phyloP scores from a whole-genome alignment of 2,113 vertebrate genomes.

The Anoura caudifer region DNA sequence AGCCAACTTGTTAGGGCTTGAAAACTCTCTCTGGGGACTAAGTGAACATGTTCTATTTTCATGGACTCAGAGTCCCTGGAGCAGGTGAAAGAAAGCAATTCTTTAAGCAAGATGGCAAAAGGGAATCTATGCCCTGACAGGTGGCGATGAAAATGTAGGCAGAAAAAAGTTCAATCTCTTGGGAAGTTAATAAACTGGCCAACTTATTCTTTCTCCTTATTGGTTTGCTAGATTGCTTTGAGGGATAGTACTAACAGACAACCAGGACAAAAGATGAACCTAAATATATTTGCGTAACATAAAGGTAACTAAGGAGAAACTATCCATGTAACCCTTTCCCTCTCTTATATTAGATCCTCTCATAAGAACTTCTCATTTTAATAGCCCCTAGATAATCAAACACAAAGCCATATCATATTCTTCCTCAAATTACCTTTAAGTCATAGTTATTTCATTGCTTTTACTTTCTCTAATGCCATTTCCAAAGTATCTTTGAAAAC shows the following conservation, averaged over 20 bases:
- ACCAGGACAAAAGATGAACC: neutral
- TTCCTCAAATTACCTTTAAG: slow-evolving; percentile 21
- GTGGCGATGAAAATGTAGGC: neutral
- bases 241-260: neutral
- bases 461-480: neutral
- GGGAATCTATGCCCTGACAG: neutral
- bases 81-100: neutral
- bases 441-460: neutral
- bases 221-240: neutral
- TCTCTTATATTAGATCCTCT: neutral
- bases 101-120: neutral
- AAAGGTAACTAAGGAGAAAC: neutral
- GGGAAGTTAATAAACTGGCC: neutral
- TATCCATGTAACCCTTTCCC: neutral
- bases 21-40: slow-evolving; percentile 31
- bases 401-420: neutral
- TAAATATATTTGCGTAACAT: neutral
- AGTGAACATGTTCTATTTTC: slow-evolving; percentile 20
- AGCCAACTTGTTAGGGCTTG: slow-evolving; percentile 43
- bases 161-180: slow-evolving; percentile 27
- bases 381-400: neutral
- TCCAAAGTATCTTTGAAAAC: neutral
- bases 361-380: neutral
- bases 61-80: neutral
- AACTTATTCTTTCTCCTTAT: neutral